Evolutionary conservation across 2,113 vertebrate genomes (phyloP).

Genomic region (Carassius gibelio): DNA sequence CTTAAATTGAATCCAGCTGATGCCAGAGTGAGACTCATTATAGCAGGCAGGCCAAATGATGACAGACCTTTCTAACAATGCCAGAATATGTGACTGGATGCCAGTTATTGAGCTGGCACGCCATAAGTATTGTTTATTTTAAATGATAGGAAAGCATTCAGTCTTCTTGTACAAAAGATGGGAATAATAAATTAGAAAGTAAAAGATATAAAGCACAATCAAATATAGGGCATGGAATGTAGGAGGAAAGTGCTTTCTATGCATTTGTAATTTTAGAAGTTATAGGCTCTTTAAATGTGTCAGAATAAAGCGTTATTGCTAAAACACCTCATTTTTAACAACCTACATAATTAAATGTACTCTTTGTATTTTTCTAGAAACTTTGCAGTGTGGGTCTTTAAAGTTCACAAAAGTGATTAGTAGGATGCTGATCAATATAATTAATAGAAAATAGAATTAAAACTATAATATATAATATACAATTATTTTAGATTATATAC

Average conservation of each 20-base stretch:
- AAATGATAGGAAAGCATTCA: neutral
- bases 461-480: neutral
- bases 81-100: neutral
- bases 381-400: neutral
- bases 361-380: neutral
- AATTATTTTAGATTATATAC: neutral
- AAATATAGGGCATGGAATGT: neutral
- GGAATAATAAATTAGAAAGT: neutral
- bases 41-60: constrained; percentile 11
- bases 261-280: constrained; percentile 24
- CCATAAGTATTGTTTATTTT: neutral
- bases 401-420: neutral
- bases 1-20: constrained; percentile 5
- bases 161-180: neutral
- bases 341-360: neutral
- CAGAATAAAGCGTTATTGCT: constrained; percentile 17
- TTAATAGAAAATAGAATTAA: neutral
- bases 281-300: constrained; percentile 28
- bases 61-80: neutral
- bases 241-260: neutral
- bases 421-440: neutral
- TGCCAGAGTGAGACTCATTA: neutral
- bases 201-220: too few species aligned
- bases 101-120: neutral
- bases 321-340: constrained; percentile 11